phyloP scores from a whole-genome alignment of 1,140 invertebrate genomes.

The Dreissena polymorpha region DNA sequence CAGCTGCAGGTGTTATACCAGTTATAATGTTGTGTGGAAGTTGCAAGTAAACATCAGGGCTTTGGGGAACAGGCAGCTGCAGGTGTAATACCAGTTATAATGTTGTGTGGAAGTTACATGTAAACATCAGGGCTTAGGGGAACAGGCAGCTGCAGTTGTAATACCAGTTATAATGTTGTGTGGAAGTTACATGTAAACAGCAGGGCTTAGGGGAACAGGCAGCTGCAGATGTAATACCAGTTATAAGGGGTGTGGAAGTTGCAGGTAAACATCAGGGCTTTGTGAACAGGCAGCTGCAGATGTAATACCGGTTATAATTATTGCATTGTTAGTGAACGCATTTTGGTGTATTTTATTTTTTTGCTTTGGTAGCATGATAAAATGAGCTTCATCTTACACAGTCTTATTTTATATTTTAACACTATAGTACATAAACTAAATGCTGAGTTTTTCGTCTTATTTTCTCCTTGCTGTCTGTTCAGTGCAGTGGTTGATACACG shows the following conservation, averaged over 20 bases:
- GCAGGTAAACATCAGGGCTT: conserved; percentile 14
- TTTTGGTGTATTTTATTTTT: background rate
- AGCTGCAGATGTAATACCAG: background rate
- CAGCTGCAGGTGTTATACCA: background rate
- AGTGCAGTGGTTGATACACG: too few species aligned
- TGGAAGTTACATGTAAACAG: conserved; percentile 20
- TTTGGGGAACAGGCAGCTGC: background rate
- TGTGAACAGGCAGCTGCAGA: background rate
- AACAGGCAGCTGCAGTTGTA: background rate
- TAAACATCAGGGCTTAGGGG: background rate
- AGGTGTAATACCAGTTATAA: too few species aligned
- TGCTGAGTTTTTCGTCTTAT: too few species aligned
- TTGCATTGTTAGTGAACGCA: background rate
- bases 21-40: conserved; percentile 17
- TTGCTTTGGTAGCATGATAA: background rate
- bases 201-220: background rate
- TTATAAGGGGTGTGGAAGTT: conserved; percentile 3
- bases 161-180: too few species aligned
- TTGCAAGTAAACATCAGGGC: conserved; percentile 7
- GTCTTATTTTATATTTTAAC: background rate
- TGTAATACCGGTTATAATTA: background rate
- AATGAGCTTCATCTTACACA: background rate
- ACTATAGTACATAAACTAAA: too few species aligned
- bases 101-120: conserved; percentile 20
- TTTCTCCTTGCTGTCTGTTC: too few species aligned